A percentile compares a stretch with the other conserved stretches of the same genome.
These are phyloP conservation scores for Zygaena filipendulae DNA, from an alignment of 2,888 invertebrate genomes.

Conservation along the genomic window DNA sequence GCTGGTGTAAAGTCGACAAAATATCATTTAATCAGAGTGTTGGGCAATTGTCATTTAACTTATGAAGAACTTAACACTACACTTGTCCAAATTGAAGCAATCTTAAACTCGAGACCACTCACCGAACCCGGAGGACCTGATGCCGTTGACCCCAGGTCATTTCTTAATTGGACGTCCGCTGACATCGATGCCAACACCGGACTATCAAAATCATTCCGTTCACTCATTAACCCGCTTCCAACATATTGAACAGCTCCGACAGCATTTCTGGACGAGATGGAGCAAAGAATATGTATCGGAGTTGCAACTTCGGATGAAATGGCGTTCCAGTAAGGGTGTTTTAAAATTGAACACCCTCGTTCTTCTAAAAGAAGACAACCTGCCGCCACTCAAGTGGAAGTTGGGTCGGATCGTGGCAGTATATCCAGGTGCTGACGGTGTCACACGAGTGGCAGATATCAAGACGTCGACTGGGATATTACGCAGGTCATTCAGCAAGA, in stretches of 20 bases:
- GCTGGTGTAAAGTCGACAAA: conserved; percentile 8
- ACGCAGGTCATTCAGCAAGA: conserved; percentile 5
- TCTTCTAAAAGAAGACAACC: too few relatives aligned
- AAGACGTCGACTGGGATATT: conserved; percentile 5
- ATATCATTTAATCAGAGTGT: conserved; percentile 5
- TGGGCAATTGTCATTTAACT: conserved; percentile 6
- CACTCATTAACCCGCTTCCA: not conserved
- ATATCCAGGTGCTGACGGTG: conserved; percentile 4
- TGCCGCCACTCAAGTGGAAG: too few relatives aligned
- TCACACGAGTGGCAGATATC: conserved; percentile 4
- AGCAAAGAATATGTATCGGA: conserved; percentile 6
- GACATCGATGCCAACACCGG: conserved; percentile 3
- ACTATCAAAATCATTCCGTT: not conserved
- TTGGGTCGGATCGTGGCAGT: conserved; percentile 3
- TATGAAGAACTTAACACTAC: conserved; percentile 6
- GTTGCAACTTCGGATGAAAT: too few relatives aligned
- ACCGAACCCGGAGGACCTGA: conserved; percentile 9
- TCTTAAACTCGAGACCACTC: conserved; percentile 12
- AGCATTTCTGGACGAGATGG: conserved; percentile 8
- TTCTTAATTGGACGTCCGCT: conserved; percentile 14
- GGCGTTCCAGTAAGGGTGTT: too few relatives aligned
- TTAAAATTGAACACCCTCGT: too few relatives aligned
- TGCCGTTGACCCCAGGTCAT: conserved; percentile 11
- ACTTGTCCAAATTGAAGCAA: conserved; percentile 14
- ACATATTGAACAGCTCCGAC: conserved; percentile 9